Evolutionary conservation across 1,140 invertebrate species (phyloP).

Genomic region (Drosophila melanogaster): Release_6_plus_ISO1_MT NC_004354.4:1642001-1642500

Average conservation of each 20-base stretch:
- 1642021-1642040: constrained; percentile 25
- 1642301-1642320: constrained; percentile 14
- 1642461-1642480: not conserved
- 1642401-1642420: constrained; percentile 3
- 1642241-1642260: not conserved
- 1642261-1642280: not conserved
- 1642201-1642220: constrained; percentile 6
- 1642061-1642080: constrained; percentile 19
- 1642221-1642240: not conserved
- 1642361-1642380: constrained; percentile 19
- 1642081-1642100: constrained; percentile 9
- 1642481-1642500: not conserved
- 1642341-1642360: constrained; percentile 71
- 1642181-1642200: constrained; percentile 11
- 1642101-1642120: constrained; percentile 30
- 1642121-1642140: constrained; percentile 38
- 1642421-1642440: not conserved
- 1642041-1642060: constrained; percentile 20
- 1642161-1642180: constrained; percentile 10
- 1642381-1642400: constrained; percentile 46
- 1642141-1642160: constrained; percentile 27
- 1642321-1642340: constrained; percentile 57
- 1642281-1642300: constrained; percentile 16
- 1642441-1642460: not conserved
- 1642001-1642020: constrained; percentile 18